phyloP scores from a whole-genome alignment of 2,113 vertebrate species.

The Haliaeetus leucogaster region DNA sequence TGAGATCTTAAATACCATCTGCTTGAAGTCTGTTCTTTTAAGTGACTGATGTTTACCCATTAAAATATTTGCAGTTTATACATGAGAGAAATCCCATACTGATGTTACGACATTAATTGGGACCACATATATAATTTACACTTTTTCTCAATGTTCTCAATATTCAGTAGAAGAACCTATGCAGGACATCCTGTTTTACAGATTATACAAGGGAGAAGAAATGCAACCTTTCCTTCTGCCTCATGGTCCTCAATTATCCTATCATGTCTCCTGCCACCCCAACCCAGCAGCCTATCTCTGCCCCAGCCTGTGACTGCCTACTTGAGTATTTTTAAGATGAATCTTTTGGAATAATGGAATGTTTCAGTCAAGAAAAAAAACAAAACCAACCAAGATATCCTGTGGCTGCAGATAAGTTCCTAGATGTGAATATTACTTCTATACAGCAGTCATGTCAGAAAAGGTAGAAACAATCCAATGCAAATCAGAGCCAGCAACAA shows the following conservation, averaged over 20 bases:
- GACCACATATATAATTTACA: background rate
- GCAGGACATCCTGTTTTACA: background rate
- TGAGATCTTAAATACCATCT: background rate
- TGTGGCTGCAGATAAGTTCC: background rate
- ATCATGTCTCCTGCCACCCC: background rate
- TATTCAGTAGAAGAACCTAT: background rate
- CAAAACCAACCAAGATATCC: background rate
- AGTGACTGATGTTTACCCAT: background rate
- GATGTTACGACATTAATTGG: background rate
- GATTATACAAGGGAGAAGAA: background rate
- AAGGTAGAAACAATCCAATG: background rate
- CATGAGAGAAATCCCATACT: background rate
- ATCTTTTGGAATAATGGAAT: background rate
- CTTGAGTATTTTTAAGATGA: background rate
- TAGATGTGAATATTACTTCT: background rate
- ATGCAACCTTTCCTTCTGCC: background rate
- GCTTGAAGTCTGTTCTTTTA: background rate
- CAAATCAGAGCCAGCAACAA: background rate
- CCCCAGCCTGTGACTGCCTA: background rate
- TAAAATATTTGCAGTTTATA: background rate
- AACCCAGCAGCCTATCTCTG: background rate
- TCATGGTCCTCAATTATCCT: background rate
- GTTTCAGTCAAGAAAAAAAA: background rate
- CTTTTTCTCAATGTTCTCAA: background rate
- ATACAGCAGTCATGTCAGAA: background rate